Evolutionary conservation across 2,888 invertebrate species (phyloP).

Genomic region (Parnassius glacialis): DNA sequence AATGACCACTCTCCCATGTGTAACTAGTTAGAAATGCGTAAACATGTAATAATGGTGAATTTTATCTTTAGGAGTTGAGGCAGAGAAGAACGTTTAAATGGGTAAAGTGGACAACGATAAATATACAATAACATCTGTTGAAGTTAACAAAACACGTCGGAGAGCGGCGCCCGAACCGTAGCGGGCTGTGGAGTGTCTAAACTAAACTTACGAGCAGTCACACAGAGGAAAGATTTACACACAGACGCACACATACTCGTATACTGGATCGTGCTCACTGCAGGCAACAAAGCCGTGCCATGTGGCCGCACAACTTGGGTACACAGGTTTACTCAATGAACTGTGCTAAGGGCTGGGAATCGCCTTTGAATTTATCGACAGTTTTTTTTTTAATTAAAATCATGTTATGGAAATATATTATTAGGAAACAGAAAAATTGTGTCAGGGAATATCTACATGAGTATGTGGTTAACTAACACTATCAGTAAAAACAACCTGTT

Average conservation of each 20-base stretch:
- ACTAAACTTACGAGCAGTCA: constrained; percentile 51
- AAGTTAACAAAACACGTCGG: constrained; percentile 57
- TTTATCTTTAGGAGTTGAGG: too few species aligned
- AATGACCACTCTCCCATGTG: too few species aligned
- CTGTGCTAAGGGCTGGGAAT: constrained; percentile 47
- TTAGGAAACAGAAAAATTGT: too few species aligned
- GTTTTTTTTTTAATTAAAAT: not conserved
- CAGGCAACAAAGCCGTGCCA: constrained; percentile 41
- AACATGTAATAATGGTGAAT: too few species aligned
- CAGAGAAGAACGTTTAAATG: constrained; percentile 15
- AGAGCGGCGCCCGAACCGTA: constrained; percentile 52
- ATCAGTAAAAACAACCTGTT: too few species aligned
- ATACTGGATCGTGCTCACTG: constrained; percentile 44
- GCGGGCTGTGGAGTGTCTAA: constrained; percentile 48
- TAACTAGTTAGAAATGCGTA: too few species aligned
- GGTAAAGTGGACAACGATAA: constrained; percentile 47
- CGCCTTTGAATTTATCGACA: constrained; percentile 36
- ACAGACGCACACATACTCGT: constrained; percentile 37
- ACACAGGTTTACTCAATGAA: constrained; percentile 73
- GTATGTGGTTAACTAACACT: too few species aligned
- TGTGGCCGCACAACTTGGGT: constrained; percentile 42
- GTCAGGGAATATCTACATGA: too few species aligned
- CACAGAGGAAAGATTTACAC: constrained; percentile 33
- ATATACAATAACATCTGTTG: constrained; percentile 60
- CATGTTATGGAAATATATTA: too few species aligned